Conservation (phyloP, 2,888 invertebrate species). For the Tetheella fluctuosa region DNA sequence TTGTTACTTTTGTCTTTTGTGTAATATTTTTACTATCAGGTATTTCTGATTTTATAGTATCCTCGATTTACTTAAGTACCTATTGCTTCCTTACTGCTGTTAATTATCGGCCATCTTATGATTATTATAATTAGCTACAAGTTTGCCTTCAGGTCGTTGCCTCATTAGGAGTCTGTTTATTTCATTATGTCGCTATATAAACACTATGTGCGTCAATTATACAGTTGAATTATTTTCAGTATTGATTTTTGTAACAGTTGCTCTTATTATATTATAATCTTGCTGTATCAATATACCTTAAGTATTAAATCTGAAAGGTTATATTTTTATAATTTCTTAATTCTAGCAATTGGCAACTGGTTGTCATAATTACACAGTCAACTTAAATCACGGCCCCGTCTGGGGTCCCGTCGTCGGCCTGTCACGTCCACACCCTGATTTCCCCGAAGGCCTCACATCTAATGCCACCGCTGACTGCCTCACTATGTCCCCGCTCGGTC, state of each 20-base stretch:
- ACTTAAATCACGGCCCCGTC: not conserved
- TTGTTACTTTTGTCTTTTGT: not conserved
- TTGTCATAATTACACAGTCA: not conserved
- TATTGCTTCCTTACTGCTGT: slow-evolving; percentile 1
- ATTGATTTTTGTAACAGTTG: not conserved
- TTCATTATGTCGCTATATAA: no score
- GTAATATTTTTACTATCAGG: not conserved
- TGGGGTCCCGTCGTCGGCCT: slow-evolving; percentile 25
- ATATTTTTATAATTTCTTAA: not conserved
- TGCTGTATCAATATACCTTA: no score
- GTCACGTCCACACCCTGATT: slow-evolving; percentile 27
- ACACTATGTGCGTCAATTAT: not conserved
- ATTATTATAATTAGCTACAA: not conserved
- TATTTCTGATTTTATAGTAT: not conserved
- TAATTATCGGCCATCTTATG: not conserved
- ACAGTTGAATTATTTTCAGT: not conserved
- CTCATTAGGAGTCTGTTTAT: not conserved
- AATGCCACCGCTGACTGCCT: slow-evolving; percentile 28
- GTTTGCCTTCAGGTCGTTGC: slow-evolving; percentile 6
- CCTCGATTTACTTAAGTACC: not conserved
- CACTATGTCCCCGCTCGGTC: not conserved
- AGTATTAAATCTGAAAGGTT: not conserved
- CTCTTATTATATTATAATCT: no score
- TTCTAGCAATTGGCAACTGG: not conserved
- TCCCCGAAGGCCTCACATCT: slow-evolving; percentile 38